phyloP scores from a whole-genome alignment of 2,888 invertebrate genomes.

The Cephonodes hylas region DNA sequence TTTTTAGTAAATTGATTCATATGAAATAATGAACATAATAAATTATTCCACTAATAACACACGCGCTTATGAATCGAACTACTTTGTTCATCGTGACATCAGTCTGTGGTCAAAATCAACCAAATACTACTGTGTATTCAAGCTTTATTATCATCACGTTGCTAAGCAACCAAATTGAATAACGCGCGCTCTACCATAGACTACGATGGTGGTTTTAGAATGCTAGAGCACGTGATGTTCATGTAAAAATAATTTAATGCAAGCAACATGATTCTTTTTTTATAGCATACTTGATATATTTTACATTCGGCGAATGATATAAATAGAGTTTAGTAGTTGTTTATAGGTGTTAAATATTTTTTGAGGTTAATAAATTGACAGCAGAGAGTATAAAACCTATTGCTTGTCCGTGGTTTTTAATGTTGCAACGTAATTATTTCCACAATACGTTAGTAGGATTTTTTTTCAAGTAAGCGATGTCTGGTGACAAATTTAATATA shows the following conservation, averaged over 20 bases:
- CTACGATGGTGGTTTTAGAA: slow-evolving; percentile 16
- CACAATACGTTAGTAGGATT: not conserved
- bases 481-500: not conserved
- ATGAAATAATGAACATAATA: not conserved
- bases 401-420: not conserved
- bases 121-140: slow-evolving; percentile 9
- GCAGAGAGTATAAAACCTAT: not conserved
- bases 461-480: no score
- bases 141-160: slow-evolving; percentile 42
- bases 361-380: not conserved
- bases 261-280: not conserved
- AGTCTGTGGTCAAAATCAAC: slow-evolving; percentile 36
- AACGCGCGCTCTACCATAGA: slow-evolving; percentile 56
- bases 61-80: slow-evolving; percentile 13
- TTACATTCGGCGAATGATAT: not conserved
- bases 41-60: not conserved
- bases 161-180: slow-evolving; percentile 73
- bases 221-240: not conserved
- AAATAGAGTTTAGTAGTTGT: no score
- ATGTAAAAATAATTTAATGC: no score
- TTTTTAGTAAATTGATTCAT: not conserved
- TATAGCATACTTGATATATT: not conserved
- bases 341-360: not conserved
- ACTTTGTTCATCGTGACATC: slow-evolving; percentile 21
- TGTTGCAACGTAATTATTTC: not conserved